phyloP scores from a whole-genome alignment of 2,113 vertebrate species.

The Chaetorhynchus papuensis region DNA sequence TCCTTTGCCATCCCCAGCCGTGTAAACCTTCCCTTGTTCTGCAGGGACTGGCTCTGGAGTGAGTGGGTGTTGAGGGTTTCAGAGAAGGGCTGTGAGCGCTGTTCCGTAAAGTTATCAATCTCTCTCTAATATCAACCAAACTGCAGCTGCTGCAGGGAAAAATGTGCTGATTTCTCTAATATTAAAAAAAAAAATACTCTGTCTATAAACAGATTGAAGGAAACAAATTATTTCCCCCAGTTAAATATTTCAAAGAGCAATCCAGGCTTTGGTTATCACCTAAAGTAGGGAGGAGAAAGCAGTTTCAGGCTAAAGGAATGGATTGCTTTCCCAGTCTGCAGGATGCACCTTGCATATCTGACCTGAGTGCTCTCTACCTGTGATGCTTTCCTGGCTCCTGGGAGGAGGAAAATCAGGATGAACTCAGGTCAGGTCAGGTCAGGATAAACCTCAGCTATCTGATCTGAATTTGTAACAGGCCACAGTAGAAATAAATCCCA shows the following conservation, averaged over 20 bases:
- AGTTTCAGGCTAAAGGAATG: background rate
- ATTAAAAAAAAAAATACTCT: background rate
- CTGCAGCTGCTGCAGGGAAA: background rate
- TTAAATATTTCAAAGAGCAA: constrained; percentile 5
- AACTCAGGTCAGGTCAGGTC: background rate
- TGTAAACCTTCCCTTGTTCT: constrained; percentile 22
- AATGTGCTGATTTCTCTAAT: background rate
- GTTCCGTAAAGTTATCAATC: background rate
- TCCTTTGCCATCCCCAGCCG: background rate
- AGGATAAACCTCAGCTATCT: background rate
- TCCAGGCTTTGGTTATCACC: background rate
- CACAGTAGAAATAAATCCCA: background rate
- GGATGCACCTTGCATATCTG: background rate
- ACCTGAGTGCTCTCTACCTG: background rate
- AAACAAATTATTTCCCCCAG: constrained; percentile 2
- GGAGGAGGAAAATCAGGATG: background rate
- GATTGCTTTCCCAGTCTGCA: background rate
- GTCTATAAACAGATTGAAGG: background rate
- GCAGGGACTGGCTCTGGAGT: background rate
- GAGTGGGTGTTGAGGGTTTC: background rate
- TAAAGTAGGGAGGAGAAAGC: background rate
- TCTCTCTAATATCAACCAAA: background rate
- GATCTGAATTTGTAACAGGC: background rate
- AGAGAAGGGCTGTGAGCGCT: background rate
- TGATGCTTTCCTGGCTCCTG: background rate